phyloP scores from a whole-genome alignment of 2,888 invertebrate genomes.

The Dynastes hyllus region DNA sequence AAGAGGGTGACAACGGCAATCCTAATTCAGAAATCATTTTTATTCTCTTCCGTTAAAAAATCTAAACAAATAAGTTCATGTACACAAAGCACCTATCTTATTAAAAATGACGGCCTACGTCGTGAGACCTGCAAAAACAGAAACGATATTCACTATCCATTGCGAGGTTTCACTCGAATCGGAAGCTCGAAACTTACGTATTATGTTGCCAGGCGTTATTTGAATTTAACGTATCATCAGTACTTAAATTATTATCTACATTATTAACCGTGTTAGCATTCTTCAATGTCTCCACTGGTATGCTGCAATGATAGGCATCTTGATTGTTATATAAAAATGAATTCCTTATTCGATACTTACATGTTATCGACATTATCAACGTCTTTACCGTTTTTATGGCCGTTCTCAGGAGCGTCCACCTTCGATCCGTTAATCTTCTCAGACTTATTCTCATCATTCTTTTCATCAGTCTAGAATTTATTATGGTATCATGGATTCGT shows the following conservation, averaged over 20 bases:
- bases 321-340: slow-evolving; percentile 37
- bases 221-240: slow-evolving; percentile 70
- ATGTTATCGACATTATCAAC: slow-evolving; percentile 69
- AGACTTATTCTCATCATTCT: slow-evolving; percentile 61
- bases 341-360: slow-evolving; percentile 62
- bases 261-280: slow-evolving; percentile 69
- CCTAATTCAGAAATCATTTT: slow-evolving; percentile 54
- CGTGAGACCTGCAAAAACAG: slow-evolving; percentile 67
- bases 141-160: background rate
- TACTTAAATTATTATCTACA: slow-evolving; percentile 67
- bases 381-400: slow-evolving; percentile 67
- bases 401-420: slow-evolving; percentile 60
- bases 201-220: slow-evolving; percentile 69
- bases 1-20: slow-evolving; percentile 56
- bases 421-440: slow-evolving; percentile 67
- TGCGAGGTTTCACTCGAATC: too few relatives aligned
- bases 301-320: slow-evolving; percentile 63
- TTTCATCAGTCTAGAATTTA: slow-evolving; percentile 61
- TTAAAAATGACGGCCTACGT: slow-evolving; percentile 67
- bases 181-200: slow-evolving; percentile 60
- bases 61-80: slow-evolving; percentile 53
- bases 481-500: slow-evolving; percentile 14
- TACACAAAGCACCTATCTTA: slow-evolving; percentile 62
- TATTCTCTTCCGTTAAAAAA: slow-evolving; percentile 49
- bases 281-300: slow-evolving; percentile 69